A percentile compares a stretch with the other conserved stretches of the same genome.
These are phyloP conservation scores for Zaprionus africanus DNA, from an alignment of 1,140 invertebrate genomes.

Conservation along the genomic window DNA sequence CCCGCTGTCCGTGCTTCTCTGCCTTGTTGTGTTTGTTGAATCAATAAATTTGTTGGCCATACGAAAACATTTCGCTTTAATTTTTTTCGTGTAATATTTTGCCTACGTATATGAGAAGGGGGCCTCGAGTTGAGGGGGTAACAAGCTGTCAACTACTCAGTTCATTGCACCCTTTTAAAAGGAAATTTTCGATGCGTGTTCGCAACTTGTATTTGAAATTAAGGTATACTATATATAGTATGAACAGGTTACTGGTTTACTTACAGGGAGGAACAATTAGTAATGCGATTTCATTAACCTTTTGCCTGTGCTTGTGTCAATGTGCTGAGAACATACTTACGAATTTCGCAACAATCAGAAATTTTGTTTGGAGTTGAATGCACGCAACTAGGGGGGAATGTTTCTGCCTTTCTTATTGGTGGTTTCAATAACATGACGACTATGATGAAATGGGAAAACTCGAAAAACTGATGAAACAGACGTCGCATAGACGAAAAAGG, in stretches of 20 bases:
- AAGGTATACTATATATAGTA: slow-evolving; percentile 2
- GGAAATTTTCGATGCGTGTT: slow-evolving; percentile 22
- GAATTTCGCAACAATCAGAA: slow-evolving; percentile 53
- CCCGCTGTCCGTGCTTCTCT: neutral
- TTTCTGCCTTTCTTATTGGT: neutral
- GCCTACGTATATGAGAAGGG: neutral
- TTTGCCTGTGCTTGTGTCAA: slow-evolving; percentile 38
- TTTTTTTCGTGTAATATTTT: slow-evolving; percentile 20
- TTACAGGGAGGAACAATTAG: slow-evolving; percentile 23
- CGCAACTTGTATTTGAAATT: slow-evolving; percentile 51
- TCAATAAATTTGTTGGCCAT: slow-evolving; percentile 40
- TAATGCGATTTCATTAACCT: slow-evolving; percentile 60
- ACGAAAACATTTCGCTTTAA: slow-evolving; percentile 21
- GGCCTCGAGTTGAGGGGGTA: neutral
- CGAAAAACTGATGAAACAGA: slow-evolving; percentile 5
- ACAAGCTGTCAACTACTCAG: slow-evolving; percentile 10
- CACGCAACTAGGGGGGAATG: slow-evolving; percentile 2
- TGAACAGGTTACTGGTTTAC: slow-evolving; percentile 53
- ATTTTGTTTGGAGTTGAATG: slow-evolving; percentile 54
- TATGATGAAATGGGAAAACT: neutral
- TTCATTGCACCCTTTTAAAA: slow-evolving; percentile 34
- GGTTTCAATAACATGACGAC: neutral
- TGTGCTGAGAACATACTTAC: slow-evolving; percentile 39
- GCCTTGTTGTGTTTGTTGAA: slow-evolving; percentile 27
- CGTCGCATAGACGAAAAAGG: slow-evolving; percentile 15